phyloP scores from a whole-genome alignment of 1,140 invertebrate genomes.

The Pachypeltis micranthus region DNA sequence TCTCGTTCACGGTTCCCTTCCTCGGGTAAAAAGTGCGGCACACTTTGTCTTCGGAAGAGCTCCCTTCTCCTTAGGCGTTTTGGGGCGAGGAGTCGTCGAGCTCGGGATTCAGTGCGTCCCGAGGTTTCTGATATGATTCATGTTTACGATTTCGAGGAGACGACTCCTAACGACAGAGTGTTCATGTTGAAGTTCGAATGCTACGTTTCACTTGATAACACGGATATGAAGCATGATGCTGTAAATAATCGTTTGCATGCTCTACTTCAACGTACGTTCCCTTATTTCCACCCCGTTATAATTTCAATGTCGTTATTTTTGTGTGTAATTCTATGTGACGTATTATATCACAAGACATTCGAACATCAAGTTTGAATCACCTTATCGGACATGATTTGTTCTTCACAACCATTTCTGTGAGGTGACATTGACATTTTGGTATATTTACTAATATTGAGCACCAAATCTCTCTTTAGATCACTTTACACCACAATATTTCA shows the following conservation, averaged over 20 bases:
- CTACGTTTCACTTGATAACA: neutral
- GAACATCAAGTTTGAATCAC: too few relatives aligned
- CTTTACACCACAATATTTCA: too few relatives aligned
- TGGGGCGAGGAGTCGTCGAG: neutral
- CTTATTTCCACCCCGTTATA: too few relatives aligned
- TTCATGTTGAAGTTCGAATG: neutral
- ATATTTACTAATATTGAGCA: too few relatives aligned
- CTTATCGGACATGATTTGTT: too few relatives aligned
- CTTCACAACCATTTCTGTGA: too few relatives aligned
- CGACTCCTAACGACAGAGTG: neutral
- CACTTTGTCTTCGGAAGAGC: neutral
- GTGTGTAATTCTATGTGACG: too few relatives aligned
- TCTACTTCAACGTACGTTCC: neutral
- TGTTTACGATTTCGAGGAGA: neutral
- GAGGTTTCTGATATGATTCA: neutral
- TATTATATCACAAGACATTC: too few relatives aligned
- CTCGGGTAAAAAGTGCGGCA: neutral
- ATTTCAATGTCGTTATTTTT: too few relatives aligned
- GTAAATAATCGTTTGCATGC: slow-evolving; percentile 5
- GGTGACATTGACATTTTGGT: too few relatives aligned
- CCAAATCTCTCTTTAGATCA: too few relatives aligned
- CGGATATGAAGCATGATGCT: slow-evolving; percentile 1
- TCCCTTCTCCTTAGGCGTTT: neutral
- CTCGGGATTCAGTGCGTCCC: neutral
- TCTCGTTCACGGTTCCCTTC: neutral